These are phyloP conservation scores for Drosophila virilis DNA, from an alignment of 1,140 invertebrate species.

Conservation along the genomic window DNA sequence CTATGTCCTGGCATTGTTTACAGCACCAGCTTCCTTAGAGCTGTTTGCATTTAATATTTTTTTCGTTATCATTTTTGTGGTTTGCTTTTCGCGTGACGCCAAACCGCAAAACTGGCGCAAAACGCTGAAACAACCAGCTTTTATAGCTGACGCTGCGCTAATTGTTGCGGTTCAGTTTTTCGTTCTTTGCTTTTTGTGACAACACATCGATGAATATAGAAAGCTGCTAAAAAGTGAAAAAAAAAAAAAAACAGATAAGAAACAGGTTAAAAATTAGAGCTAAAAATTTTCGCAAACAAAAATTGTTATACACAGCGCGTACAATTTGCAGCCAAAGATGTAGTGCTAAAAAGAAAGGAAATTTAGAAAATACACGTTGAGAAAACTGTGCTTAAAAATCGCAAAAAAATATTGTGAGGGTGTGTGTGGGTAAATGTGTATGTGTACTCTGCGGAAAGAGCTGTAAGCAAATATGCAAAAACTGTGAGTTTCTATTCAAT, in stretches of 20 bases:
- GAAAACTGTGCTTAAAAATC: conserved; percentile 58
- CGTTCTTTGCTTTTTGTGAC: conserved; percentile 11
- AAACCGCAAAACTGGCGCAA: conserved; percentile 42
- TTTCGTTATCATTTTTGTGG: conserved; percentile 30
- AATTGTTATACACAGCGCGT: conserved; percentile 47
- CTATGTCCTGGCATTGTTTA: conserved; percentile 33
- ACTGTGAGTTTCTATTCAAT: conserved; percentile 75
- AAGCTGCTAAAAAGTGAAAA: conserved; percentile 1
- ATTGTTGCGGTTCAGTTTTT: conserved; percentile 50
- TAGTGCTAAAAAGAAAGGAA: conserved; percentile 18
- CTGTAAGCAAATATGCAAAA: conserved; percentile 72
- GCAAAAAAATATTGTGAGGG: conserved; percentile 43
- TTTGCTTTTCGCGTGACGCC: conserved; percentile 1
- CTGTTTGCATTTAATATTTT: conserved; percentile 41
- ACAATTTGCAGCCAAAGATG: conserved; percentile 53
- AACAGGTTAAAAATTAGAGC: conserved; percentile 9
- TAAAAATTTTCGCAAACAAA: conserved; percentile 51
- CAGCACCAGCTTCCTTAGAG: not conserved
- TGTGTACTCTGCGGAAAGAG: conserved; percentile 8
- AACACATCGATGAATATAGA: conserved; percentile 37
- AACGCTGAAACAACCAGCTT: conserved; percentile 29
- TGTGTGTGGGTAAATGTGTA: conserved; percentile 11
- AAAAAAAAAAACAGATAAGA: not conserved
- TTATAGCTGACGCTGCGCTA: conserved; percentile 45
- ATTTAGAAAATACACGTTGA: conserved; percentile 12